A percentile compares a stretch with the other conserved stretches of the same genome.
Conservation (phyloP, 2,888 invertebrate species). For the Xylota segnis region DNA sequence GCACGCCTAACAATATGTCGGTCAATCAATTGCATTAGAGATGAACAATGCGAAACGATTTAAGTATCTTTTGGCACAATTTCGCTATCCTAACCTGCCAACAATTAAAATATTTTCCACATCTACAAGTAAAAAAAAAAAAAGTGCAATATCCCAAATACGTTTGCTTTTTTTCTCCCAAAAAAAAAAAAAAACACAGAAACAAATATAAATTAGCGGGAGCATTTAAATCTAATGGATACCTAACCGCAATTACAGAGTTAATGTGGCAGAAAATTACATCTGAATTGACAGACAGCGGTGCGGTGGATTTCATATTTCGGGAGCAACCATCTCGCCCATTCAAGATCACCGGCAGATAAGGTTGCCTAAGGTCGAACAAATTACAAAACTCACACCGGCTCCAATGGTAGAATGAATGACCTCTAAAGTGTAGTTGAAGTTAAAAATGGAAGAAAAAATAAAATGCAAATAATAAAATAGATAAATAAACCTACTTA, state of each 20-base stretch:
- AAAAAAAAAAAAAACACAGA: background rate
- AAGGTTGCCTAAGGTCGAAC: slow-evolving; percentile 58
- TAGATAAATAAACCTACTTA: slow-evolving; percentile 58
- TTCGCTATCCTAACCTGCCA: background rate
- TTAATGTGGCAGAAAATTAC: slow-evolving; percentile 51
- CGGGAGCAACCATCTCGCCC: slow-evolving; percentile 62
- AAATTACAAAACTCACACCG: slow-evolving; percentile 47
- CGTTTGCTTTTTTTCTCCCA: background rate
- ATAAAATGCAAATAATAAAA: slow-evolving; percentile 33
- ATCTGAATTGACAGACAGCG: slow-evolving; percentile 4
- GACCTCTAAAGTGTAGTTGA: slow-evolving; percentile 65
- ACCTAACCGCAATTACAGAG: slow-evolving; percentile 21
- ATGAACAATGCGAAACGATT: slow-evolving; percentile 18
- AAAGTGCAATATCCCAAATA: slow-evolving; percentile 1
- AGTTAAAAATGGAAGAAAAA: slow-evolving; percentile 32
- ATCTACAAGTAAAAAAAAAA: no score
- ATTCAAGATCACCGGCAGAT: slow-evolving; percentile 61
- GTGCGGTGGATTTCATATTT: slow-evolving; percentile 25
- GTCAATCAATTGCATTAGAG: slow-evolving; percentile 45
- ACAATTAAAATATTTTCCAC: background rate
- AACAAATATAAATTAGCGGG: background rate
- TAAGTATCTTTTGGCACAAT: slow-evolving; percentile 44
- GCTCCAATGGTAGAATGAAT: slow-evolving; percentile 33
- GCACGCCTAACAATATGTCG: slow-evolving; percentile 30
- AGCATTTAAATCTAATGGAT: slow-evolving; percentile 13